A percentile compares a stretch with the other conserved stretches of the same genome.
phyloP scores from a whole-genome alignment of 2,888 invertebrate genomes.

The Ganaspis brasiliensis region DNA sequence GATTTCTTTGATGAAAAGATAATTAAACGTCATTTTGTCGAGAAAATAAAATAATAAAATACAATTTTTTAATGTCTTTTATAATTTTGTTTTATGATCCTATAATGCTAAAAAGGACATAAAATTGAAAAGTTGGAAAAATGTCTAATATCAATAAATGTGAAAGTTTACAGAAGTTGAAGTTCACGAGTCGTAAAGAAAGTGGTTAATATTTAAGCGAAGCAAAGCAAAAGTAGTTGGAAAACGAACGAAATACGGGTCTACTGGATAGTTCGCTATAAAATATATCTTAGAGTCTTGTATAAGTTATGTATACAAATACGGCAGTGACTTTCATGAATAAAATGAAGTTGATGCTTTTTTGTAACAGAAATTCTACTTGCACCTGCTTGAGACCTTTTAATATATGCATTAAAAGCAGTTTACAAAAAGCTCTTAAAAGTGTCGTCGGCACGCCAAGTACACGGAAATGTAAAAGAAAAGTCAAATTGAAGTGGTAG shows the following conservation, averaged over 20 bases:
- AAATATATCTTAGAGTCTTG: slow-evolving; percentile 15
- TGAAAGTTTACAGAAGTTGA: slow-evolving; percentile 45
- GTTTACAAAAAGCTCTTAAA: neutral
- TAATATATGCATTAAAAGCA: slow-evolving; percentile 16
- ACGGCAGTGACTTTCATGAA: neutral
- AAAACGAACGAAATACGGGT: slow-evolving; percentile 40
- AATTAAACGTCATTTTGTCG: too few species aligned
- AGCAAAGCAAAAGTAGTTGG: slow-evolving; percentile 43
- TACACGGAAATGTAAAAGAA: slow-evolving; percentile 21
- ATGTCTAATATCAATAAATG: neutral
- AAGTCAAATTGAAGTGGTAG: slow-evolving; percentile 27
- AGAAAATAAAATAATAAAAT: too few species aligned
- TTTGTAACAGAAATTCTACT: neutral
- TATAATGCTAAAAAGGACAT: too few species aligned
- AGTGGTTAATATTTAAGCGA: slow-evolving; percentile 55
- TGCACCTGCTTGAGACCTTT: neutral
- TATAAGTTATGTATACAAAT: slow-evolving; percentile 19
- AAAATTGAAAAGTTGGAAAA: slow-evolving; percentile 3
- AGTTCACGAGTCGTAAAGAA: slow-evolving; percentile 52
- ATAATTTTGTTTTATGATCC: too few species aligned
- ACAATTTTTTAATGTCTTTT: too few species aligned
- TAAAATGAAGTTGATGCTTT: slow-evolving; percentile 31
- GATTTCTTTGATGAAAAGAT: too few species aligned
- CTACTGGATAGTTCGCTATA: slow-evolving; percentile 33
- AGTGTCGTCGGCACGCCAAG: slow-evolving; percentile 15